Percentiles rank a stretch among this genome's conserved stretches.
These are phyloP conservation scores for Eidolon helvum DNA, from an alignment of 2,113 vertebrate genomes.

Conservation along the genomic window DNA sequence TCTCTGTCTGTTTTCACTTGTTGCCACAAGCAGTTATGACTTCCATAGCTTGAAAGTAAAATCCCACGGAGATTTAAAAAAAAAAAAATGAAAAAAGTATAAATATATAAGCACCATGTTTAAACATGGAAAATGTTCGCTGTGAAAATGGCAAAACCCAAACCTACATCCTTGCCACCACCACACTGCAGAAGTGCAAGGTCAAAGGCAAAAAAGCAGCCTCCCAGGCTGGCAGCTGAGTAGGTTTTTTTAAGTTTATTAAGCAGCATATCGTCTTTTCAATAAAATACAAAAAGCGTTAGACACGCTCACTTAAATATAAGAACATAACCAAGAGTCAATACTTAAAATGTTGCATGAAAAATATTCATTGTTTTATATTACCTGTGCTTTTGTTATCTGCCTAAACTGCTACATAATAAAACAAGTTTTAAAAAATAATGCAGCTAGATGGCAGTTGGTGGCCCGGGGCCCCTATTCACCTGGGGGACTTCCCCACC, in stretches of 20 bases:
- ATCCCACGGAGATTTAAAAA: not conserved
- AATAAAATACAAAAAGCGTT: not conserved
- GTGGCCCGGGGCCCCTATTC: not conserved
- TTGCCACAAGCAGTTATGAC: not conserved
- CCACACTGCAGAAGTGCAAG: too few relatives aligned
- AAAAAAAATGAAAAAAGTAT: not conserved
- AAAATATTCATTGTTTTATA: accelerated
- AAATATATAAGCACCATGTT: not conserved
- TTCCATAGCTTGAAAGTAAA: not conserved
- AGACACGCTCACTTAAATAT: not conserved
- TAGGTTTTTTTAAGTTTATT: not conserved
- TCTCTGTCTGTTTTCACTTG: not conserved
- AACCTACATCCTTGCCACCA: not conserved
- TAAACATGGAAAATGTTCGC: not conserved
- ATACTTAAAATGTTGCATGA: not conserved
- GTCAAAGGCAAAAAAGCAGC: not conserved
- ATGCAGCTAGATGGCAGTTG: not conserved
- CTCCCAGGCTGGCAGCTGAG: not conserved
- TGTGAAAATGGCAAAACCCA: too few relatives aligned
- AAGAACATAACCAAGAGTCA: not conserved
- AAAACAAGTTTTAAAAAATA: not conserved
- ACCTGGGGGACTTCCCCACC: not conserved
- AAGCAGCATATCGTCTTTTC: not conserved
- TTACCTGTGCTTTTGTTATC: not conserved
- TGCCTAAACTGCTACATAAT: not conserved